These are phyloP conservation scores for Camelus bactrianus DNA, from an alignment of 2,113 vertebrate species.

Conservation along the genomic window DNA sequence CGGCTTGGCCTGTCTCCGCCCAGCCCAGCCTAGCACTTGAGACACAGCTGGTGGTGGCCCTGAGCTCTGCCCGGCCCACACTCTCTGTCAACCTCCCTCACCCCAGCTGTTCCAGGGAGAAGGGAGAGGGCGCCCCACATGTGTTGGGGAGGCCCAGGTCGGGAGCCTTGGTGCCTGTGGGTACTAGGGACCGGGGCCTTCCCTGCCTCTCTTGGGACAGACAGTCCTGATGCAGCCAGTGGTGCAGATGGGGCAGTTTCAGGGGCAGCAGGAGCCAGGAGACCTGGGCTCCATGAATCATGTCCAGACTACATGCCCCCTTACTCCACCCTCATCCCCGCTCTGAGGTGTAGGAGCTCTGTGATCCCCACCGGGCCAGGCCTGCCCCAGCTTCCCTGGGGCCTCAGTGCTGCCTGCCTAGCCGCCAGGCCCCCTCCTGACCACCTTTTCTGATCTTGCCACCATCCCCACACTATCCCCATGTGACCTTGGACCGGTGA, in stretches of 20 bases:
- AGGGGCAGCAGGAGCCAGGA: neutral
- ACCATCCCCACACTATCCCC: neutral
- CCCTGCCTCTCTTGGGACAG: fast-evolving
- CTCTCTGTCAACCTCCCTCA: neutral
- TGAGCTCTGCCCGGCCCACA: neutral
- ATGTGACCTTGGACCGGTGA: neutral
- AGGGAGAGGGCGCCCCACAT: too few species aligned
- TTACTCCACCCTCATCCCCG: too few species aligned
- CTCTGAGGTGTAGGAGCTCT: fast-evolving
- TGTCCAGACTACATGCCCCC: neutral
- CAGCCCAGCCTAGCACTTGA: neutral
- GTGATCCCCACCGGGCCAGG: neutral
- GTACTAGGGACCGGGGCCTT: neutral
- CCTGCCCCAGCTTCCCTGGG: neutral
- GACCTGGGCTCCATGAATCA: neutral
- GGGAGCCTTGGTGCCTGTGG: neutral
- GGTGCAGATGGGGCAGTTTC: neutral
- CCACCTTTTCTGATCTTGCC: fast-evolving
- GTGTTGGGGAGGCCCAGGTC: neutral
- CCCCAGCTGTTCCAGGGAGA: neutral
- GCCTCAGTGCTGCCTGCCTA: neutral
- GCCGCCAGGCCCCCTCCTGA: neutral
- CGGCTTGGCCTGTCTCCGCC: neutral
- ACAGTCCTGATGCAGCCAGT: neutral
- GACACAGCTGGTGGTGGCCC: neutral